These are phyloP conservation scores for Eilema caniola DNA, from an alignment of 2,888 invertebrate species.

Conservation along the genomic window DNA sequence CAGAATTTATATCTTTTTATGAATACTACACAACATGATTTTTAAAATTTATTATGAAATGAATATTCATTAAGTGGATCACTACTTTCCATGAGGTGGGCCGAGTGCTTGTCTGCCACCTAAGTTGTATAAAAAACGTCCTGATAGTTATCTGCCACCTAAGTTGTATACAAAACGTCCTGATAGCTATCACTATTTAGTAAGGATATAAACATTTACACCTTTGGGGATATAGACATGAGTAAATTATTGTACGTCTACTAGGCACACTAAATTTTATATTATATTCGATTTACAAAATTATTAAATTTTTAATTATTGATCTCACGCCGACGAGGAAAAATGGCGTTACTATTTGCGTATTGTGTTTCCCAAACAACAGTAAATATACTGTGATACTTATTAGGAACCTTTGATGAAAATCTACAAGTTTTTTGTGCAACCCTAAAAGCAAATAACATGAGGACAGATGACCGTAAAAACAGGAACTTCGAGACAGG, in stretches of 20 bases:
- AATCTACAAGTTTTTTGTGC: background rate
- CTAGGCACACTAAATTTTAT: background rate
- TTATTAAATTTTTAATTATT: background rate
- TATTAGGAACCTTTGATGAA: background rate
- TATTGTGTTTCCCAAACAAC: background rate
- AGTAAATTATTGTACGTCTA: too few species aligned
- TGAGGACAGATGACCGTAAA: conserved; percentile 53
- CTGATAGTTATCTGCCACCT: too few species aligned
- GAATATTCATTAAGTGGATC: background rate
- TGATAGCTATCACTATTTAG: too few species aligned
- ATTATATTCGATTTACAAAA: background rate
- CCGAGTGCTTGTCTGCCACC: too few species aligned
- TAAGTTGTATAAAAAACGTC: too few species aligned
- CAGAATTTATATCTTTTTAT: background rate
- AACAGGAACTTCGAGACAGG: conserved; percentile 46
- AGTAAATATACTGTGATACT: background rate
- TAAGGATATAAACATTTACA: too few species aligned
- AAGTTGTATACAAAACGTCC: too few species aligned
- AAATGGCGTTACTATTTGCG: background rate
- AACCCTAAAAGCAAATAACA: conserved; percentile 41
- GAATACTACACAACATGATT: background rate
- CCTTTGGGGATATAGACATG: too few species aligned
- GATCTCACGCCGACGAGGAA: too few species aligned
- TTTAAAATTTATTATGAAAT: background rate
- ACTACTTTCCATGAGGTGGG: too few species aligned